Evolutionary conservation across 2,888 invertebrate species (phyloP), one percentile per base, ranked within the genome.

Genomic region (Brenthis hecate): DNA sequence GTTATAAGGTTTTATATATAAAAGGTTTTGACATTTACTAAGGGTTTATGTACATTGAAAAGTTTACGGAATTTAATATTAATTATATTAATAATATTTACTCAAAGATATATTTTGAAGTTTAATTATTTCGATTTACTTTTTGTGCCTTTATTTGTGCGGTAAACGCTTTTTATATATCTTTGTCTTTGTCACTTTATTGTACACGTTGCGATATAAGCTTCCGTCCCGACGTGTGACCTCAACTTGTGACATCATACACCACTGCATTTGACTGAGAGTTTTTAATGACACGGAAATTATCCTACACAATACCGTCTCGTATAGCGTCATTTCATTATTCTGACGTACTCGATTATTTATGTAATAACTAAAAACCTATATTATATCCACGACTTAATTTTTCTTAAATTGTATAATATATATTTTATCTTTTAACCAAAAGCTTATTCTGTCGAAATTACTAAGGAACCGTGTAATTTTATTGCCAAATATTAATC

Each of bases 201-300:
- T 43, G 36, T 43, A 43, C 8, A 43, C 36, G 36, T 43, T 43
- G 36, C 36, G 36, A 43, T 11, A 43, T 43, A 43, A 43, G 36
- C 80, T 83, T 81, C 82, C 82, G 80, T 68, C 76, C 72, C 75
- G 77, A 76, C 60, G 63, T 60, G 64, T 76, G 78, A 78, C 81
- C 80, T 81, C 72, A 75, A 68, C 67, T 61, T 67, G 73, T 78
- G 77, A 76, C 77, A 74, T 75, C 73, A 77, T 68, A 69, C 72
- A 71, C 72, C 28, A 51, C 14, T 62, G 74, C 75, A 72, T 79
- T 77, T 74, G 72, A 77, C 73, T 75, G 75, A 76, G 71, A 73
- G 76, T 73, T 75, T 73, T 63, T 75, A 77, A 70, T 76, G 71
- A 76, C 71, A 65, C 77, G 77, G 78, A 79, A 79, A 81, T 77